Evolutionary conservation across 2,888 invertebrate genomes (phyloP), one percentile per base, ranked within the genome.

Genomic region (Zelleria hepariella): DNA sequence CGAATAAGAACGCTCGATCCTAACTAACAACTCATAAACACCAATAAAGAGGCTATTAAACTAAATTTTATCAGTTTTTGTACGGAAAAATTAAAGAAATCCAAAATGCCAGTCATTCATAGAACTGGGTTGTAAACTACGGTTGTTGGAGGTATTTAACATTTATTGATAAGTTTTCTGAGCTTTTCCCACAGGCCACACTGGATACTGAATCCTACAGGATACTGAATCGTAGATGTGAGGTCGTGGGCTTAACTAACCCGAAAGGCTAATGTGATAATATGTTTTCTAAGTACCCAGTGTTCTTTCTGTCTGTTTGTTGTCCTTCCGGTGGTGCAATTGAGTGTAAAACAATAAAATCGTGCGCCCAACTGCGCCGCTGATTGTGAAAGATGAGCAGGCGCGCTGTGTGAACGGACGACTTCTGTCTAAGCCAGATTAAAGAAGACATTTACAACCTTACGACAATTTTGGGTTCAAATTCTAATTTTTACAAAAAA

Each of bases 321-420:
- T n/a, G n/a, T n/a, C n/a, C n/a, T n/a, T n/a, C n/a, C n/a, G n/a
- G n/a, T n/a, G n/a, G n/a, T n/a, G n/a, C n/a, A n/a, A n/a, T n/a
- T n/a, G n/a, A n/a, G n/a, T n/a, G n/a, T n/a, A n/a, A n/a, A n/a
- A 87, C 86, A 86, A 86, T 87, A 86, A 87, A 87, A 86, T 83
- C 84, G 78, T 83, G 66, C 73, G 70, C 68, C 75, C 73, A 75
- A 77, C n/a, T 75, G 77, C 15, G 75, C 61, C 66, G 86, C 78
- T 87, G 83, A 88, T 88, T 87, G 87, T 85, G 82, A 86, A 86
- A 83, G 80, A 88, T 88, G 84, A 77, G 72, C 72, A 15, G 32
- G 32, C 59, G 62, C 66, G 63, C 73, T 80, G 86, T 86, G 87
- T 80, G 87, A 87, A 83, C 76, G 65, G 66, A 69, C 24, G 56